Conservation (phyloP, 1,140 invertebrate species). For the Pectinophora gossypiella region DNA sequence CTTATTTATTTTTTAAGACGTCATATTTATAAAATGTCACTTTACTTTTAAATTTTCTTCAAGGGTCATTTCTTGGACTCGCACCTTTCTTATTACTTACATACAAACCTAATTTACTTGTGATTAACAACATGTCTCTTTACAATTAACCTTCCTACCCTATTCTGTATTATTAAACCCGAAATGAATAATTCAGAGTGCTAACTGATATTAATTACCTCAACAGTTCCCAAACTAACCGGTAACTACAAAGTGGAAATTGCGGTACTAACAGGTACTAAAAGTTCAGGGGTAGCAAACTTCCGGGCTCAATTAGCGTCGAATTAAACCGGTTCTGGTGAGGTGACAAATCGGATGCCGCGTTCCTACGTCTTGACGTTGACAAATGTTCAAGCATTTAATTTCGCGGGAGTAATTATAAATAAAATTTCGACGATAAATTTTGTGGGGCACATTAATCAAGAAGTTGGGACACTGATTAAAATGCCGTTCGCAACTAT, state of each 20-base stretch:
- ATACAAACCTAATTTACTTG: not conserved
- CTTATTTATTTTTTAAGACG: not conserved
- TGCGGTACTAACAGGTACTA: conserved; percentile 48
- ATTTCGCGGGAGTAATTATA: conserved; percentile 71
- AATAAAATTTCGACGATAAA: conserved; percentile 74
- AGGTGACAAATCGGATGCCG: conserved; percentile 67
- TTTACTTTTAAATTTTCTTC: not conserved
- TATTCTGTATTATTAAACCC: conserved; percentile 11
- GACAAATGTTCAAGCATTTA: conserved; percentile 67
- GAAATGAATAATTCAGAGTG: conserved; percentile 33
- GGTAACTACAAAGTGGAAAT: conserved; percentile 46
- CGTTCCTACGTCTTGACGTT: conserved; percentile 59
- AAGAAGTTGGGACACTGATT: conserved; percentile 77
- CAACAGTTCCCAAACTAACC: conserved; percentile 27
- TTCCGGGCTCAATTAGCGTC: conserved; percentile 62
- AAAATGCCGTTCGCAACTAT: conserved; percentile 76
- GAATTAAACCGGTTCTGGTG: conserved; percentile 58
- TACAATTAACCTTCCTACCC: not conserved
- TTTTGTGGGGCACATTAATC: conserved; percentile 71
- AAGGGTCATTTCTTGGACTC: not conserved
- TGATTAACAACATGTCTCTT: not conserved
- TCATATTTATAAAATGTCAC: not conserved
- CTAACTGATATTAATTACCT: conserved; percentile 39
- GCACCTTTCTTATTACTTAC: not conserved
- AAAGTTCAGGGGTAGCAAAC: conserved; percentile 47